phyloP scores from a whole-genome alignment of 2,888 invertebrate species.

The Amiota mariae region DNA sequence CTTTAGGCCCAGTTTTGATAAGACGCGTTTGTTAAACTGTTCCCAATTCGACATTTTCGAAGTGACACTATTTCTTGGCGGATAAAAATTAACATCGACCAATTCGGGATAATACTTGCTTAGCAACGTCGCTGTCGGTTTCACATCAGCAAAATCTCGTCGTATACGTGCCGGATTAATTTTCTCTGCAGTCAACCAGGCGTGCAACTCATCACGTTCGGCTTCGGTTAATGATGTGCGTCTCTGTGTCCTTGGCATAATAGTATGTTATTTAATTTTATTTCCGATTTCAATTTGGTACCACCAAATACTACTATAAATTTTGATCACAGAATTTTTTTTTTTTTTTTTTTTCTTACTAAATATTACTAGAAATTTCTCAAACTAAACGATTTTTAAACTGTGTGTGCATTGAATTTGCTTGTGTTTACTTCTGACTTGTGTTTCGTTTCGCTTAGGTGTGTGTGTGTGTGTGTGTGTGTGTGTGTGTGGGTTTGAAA shows the following conservation, averaged over 20 bases:
- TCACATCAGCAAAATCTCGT: constrained; percentile 84
- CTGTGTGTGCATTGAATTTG: too few relatives aligned
- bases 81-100: constrained; percentile 86
- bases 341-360: not conserved
- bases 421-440: too few relatives aligned
- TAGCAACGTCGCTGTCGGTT: constrained; percentile 80
- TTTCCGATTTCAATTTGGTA: not conserved
- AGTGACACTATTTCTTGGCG: constrained; percentile 79
- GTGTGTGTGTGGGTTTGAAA: too few relatives aligned
- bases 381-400: too few relatives aligned
- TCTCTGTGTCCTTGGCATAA: not conserved
- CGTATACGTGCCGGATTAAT: constrained; percentile 72
- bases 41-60: constrained; percentile 85
- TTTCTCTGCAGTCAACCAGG: constrained; percentile 44
- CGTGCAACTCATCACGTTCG: constrained; percentile 45
- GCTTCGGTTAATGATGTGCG: not conserved
- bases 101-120: constrained; percentile 81
- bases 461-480: too few relatives aligned
- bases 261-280: not conserved
- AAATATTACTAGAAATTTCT: too few relatives aligned
- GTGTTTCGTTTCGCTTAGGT: too few relatives aligned
- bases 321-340: not conserved
- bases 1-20: constrained; percentile 77
- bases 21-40: constrained; percentile 82
- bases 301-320: not conserved